A percentile compares a stretch with the other conserved stretches of the same genome.
Evolutionary conservation across 2,113 vertebrate genomes (phyloP).

Genomic region (Accipiter virgatus): DNA sequence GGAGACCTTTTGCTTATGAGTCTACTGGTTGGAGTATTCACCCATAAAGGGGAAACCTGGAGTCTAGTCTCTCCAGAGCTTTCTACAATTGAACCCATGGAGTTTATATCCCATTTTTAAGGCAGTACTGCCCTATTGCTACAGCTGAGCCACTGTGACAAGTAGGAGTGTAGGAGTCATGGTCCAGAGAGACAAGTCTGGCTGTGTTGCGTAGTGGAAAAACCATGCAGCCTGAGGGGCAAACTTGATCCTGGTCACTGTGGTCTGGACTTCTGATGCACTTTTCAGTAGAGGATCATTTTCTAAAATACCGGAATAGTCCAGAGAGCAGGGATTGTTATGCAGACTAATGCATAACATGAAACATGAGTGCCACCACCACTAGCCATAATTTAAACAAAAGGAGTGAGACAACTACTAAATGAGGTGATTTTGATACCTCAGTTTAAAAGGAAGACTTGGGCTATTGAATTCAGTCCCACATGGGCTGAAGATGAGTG

Average conservation of each 20-base stretch:
- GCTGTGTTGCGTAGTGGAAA: background rate
- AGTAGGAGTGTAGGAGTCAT: background rate
- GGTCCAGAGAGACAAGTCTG: background rate
- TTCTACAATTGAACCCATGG: background rate
- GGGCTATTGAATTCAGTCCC: background rate
- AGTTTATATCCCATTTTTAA: background rate
- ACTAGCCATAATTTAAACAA: background rate
- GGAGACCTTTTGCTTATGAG: background rate
- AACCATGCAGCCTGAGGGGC: background rate
- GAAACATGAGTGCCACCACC: background rate
- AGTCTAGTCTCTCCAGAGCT: background rate
- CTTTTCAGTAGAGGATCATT: background rate
- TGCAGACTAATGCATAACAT: background rate
- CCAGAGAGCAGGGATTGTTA: background rate
- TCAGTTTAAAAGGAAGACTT: background rate
- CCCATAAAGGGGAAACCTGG: background rate
- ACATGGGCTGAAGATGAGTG: background rate
- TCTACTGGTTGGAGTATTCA: background rate
- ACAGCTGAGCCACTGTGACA: background rate
- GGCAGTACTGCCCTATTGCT: background rate
- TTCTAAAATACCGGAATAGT: background rate
- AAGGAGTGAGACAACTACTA: background rate
- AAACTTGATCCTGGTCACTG: background rate
- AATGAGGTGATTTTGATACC: slow-evolving; percentile 10
- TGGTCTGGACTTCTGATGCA: background rate